Conservation (phyloP, 2,113 vertebrate genomes). For the Vulpes lagopus region DNA sequence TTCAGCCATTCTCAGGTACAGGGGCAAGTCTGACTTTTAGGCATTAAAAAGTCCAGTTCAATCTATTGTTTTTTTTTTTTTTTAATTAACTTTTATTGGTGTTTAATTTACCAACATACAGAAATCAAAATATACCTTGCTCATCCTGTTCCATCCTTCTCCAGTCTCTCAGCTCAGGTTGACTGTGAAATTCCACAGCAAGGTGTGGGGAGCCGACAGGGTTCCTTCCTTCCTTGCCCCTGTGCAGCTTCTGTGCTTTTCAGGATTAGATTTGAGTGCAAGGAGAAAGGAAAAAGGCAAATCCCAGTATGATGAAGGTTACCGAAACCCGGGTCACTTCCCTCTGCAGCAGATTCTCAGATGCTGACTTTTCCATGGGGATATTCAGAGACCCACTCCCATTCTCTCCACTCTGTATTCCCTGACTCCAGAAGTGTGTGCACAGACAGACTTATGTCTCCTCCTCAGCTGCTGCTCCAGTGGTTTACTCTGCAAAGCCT, state of each 20-base stretch:
- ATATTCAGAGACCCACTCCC: not conserved
- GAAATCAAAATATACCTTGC: rapidly evolving
- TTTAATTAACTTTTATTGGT: too few species aligned
- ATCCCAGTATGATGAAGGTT: not conserved
- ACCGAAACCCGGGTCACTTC: not conserved
- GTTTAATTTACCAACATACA: too few species aligned
- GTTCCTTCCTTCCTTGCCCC: not conserved
- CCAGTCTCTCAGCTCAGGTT: not conserved
- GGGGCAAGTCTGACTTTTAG: not conserved
- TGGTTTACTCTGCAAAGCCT: not conserved
- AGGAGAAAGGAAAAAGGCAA: not conserved
- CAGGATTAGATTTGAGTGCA: not conserved
- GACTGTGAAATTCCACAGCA: rapidly evolving
- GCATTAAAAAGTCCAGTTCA: not conserved
- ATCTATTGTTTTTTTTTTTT: too few species aligned
- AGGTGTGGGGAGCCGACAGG: too few species aligned
- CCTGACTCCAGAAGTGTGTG: not conserved
- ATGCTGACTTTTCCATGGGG: not conserved
- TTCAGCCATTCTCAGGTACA: not conserved
- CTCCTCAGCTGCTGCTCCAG: too few species aligned
- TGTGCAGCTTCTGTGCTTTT: not conserved
- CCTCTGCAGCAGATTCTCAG: not conserved
- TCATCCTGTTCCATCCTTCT: not conserved
- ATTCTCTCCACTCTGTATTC: too few species aligned
- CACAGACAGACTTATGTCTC: not conserved